These are phyloP conservation scores for Meandrusa payeni DNA, from an alignment of 2,888 invertebrate species.

Conservation along the genomic window DNA sequence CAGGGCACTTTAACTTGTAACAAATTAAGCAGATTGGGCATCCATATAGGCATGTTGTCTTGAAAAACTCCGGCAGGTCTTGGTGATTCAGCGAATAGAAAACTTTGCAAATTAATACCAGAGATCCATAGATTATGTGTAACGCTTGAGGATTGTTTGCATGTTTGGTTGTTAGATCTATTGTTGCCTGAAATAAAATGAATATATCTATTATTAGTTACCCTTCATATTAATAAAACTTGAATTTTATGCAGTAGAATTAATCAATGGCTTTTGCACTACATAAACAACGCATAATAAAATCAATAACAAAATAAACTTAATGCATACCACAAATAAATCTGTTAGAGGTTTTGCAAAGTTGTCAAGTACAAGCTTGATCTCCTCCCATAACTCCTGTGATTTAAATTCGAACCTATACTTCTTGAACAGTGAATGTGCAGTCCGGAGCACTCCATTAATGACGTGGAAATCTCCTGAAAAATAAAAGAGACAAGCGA, in stretches of 20 bases:
- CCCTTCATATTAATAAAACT: too few relatives aligned
- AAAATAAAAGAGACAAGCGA: too few relatives aligned
- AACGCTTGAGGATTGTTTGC: constrained; percentile 90
- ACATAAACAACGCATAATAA: too few relatives aligned
- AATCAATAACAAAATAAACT: too few relatives aligned
- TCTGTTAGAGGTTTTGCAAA: constrained; percentile 97
- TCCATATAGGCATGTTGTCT: constrained; percentile 98
- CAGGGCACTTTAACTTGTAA: constrained; percentile 89
- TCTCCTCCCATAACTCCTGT: constrained; percentile 96
- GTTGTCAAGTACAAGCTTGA: constrained; percentile 96
- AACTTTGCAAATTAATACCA: constrained; percentile 94
- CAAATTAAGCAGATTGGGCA: constrained; percentile 92
- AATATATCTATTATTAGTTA: too few relatives aligned
- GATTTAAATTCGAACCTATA: constrained; percentile 98
- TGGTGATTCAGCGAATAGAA: constrained; percentile 98
- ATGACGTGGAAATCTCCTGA: constrained; percentile 95
- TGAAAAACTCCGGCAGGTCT: constrained; percentile 99
- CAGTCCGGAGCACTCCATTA: constrained; percentile 96
- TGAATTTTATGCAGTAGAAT: too few relatives aligned
- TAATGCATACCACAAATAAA: constrained; percentile 86
- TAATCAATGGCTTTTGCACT: too few relatives aligned
- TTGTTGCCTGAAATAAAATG: constrained; percentile 89
- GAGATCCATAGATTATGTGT: constrained; percentile 92
- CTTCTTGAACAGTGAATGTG: constrained; percentile 97
- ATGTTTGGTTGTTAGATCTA: constrained; percentile 89